These are phyloP conservation scores for Hippopotamyrus pictus DNA, from an alignment of 2,797 vertebrate genomes.

Conservation along the genomic window DNA sequence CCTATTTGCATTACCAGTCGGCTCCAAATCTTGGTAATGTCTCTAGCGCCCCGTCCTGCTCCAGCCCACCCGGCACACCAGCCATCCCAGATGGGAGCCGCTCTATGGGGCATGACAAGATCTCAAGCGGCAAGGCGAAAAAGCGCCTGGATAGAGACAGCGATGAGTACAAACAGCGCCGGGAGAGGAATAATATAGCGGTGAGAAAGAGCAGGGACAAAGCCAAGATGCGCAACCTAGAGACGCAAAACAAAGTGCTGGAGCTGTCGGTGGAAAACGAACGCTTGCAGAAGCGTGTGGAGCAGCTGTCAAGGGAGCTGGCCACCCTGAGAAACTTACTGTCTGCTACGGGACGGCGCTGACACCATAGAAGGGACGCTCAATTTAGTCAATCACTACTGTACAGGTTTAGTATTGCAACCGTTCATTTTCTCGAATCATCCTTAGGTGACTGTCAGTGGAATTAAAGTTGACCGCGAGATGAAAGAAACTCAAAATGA, in stretches of 20 bases:
- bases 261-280: slow-evolving; percentile 97
- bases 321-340: slow-evolving; percentile 93
- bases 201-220: slow-evolving; percentile 98
- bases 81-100: slow-evolving; percentile 66
- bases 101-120: slow-evolving; percentile 56
- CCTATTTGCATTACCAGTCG: slow-evolving; percentile 84
- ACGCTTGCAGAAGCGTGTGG: slow-evolving; percentile 92
- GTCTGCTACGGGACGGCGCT: slow-evolving; percentile 69
- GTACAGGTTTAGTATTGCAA: slow-evolving; percentile 24
- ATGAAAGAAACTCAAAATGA: slow-evolving; percentile 48
- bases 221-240: slow-evolving; percentile 93
- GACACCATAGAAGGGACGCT: slow-evolving; percentile 25
- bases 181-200: slow-evolving; percentile 97
- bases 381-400: slow-evolving; percentile 29
- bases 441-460: slow-evolving; percentile 28
- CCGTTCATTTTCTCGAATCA: background rate
- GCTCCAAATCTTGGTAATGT: slow-evolving; percentile 87
- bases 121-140: slow-evolving; percentile 77
- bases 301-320: slow-evolving; percentile 95
- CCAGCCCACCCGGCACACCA: slow-evolving; percentile 86
- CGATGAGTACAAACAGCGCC: slow-evolving; percentile 85
- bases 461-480: slow-evolving; percentile 54
- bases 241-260: slow-evolving; percentile 96
- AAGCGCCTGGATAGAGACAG: slow-evolving; percentile 94
- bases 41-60: slow-evolving; percentile 82